Evolutionary conservation across 1,140 invertebrate genomes (phyloP), one percentile per base, ranked within the genome.

Genomic region (Ylistrum balloti): DNA sequence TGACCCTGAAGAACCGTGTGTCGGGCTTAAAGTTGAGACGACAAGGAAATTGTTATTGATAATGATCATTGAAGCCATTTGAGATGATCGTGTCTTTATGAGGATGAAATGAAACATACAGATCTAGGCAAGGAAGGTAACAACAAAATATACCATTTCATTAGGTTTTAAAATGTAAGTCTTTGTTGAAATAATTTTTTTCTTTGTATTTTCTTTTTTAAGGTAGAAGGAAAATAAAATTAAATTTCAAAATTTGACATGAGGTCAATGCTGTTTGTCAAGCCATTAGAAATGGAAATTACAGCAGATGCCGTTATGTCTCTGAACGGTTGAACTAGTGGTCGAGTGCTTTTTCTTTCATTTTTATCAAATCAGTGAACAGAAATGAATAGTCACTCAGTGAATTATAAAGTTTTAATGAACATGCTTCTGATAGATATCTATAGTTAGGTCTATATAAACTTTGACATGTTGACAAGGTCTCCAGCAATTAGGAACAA

Each of bases 381-480:
- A 13, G 28, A 74, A 74, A n/a, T 74, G 56, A 74, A 74, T 74
- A 74, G 56, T n/a, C 56, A 74, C 56, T n/a, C 22, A 11, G 22
- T 74, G 28, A n/a, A n/a, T 3, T 28, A 74, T 74, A 74, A 74
- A 74, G 56, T 74, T 74, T 74, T 74, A 74, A 74, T 74, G 56
- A 74, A 74, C 56, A 5, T 74, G 56, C 22, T 28, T 28, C 56
- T 74, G 56, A 74, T 74, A 74, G 28, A 28, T 74, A 74, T 74
- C 56, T 28, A 9, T 45, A 74, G 56, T 28, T 74, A 22, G n/a
- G 56, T 74, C 56, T 74, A 74, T 74, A 17, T 74, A 74, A 74
- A 74, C 17, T 28, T 74, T 74, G 56, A 74, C 56, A 74, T 74
- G 56, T 74, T 74, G 56, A 74, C 56, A 74, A 74, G 56, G 22